A percentile compares a stretch with the other conserved stretches of the same genome.
phyloP scores from a whole-genome alignment of 2,113 vertebrate species.

The Pteruthius melanotis region DNA sequence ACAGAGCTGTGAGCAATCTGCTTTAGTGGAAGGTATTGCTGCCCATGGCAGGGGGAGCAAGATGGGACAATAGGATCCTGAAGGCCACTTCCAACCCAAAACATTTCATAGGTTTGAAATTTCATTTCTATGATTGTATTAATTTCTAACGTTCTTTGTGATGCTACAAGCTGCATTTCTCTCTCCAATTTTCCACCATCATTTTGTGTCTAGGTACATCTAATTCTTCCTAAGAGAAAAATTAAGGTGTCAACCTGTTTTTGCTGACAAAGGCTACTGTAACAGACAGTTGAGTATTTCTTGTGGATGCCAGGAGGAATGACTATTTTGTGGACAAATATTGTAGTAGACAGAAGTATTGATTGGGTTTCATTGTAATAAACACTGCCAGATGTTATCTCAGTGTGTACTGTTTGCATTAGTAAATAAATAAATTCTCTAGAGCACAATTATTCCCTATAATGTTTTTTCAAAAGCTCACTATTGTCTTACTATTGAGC shows the following conservation, averaged over 20 bases:
- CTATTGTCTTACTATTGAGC: neutral
- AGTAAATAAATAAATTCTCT: slow-evolving; percentile 54
- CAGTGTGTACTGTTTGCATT: slow-evolving; percentile 42
- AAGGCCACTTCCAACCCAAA: neutral
- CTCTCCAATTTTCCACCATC: neutral
- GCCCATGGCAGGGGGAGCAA: neutral
- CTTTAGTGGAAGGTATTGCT: neutral
- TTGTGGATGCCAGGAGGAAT: neutral
- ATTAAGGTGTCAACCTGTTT: neutral
- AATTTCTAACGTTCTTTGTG: neutral
- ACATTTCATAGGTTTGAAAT: neutral
- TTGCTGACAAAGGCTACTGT: neutral
- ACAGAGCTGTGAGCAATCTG: neutral
- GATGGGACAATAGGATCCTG: neutral
- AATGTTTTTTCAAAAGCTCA: slow-evolving; percentile 23
- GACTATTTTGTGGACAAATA: slow-evolving; percentile 28
- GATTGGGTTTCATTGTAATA: slow-evolving; percentile 25
- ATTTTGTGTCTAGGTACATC: neutral
- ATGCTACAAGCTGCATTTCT: neutral
- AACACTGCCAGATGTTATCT: slow-evolving; percentile 55
- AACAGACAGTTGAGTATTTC: neutral
- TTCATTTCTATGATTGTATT: neutral
- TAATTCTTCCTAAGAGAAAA: neutral
- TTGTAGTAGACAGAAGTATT: slow-evolving; percentile 43
- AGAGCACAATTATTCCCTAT: slow-evolving; percentile 18